These are phyloP conservation scores for Ecdyonurus torrentis DNA, from an alignment of 2,888 invertebrate species.

Conservation along the genomic window DNA sequence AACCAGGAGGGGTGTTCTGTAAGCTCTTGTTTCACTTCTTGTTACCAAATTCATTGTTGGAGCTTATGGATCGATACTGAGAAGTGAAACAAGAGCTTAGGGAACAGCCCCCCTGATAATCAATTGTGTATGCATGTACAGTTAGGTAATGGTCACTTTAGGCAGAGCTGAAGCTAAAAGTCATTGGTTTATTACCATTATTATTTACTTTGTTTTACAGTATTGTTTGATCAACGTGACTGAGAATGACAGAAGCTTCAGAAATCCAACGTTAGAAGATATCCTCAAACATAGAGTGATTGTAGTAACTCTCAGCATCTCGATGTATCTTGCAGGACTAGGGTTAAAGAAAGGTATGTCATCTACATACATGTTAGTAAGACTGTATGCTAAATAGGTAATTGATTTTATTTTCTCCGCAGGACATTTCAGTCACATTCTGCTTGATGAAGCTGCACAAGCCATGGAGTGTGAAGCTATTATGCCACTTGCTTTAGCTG, in stretches of 20 bases:
- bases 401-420: conserved; percentile 9
- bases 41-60: no score
- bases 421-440: conserved; percentile 59
- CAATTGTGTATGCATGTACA: no score
- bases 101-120: no score
- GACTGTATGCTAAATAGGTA: background rate
- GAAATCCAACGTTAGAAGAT: conserved; percentile 52
- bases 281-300: conserved; percentile 51
- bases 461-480: conserved; percentile 74
- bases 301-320: conserved; percentile 63
- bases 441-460: conserved; percentile 76
- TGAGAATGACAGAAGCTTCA: conserved; percentile 37
- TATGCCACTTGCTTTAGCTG: conserved; percentile 58
- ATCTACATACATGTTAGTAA: no score
- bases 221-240: conserved; percentile 51
- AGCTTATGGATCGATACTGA: no score
- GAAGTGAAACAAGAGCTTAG: no score
- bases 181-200: background rate
- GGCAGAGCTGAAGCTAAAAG: no score
- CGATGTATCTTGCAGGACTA: conserved; percentile 52
- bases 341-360: conserved; percentile 41
- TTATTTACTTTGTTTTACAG: conserved; percentile 25
- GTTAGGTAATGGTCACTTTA: no score
- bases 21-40: no score
- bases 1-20: no score